Evolutionary conservation across 2,888 invertebrate genomes (phyloP).

Genomic region (Zaprionus obscuricornis): DNA sequence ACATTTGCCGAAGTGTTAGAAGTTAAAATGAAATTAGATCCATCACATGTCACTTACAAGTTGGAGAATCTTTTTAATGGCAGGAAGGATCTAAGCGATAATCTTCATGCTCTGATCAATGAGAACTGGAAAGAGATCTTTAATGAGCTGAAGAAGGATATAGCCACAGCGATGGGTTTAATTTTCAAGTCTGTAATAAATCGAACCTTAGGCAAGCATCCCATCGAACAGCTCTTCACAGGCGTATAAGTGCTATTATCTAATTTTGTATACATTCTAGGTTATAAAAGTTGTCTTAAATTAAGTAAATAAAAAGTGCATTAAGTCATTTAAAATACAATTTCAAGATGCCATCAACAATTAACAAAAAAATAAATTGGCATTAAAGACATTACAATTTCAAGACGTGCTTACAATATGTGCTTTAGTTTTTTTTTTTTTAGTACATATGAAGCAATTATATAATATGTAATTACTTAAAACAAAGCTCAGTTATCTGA

Average conservation of each 20-base stretch:
- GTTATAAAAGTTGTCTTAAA: too few relatives aligned
- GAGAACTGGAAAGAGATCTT: constrained; percentile 84
- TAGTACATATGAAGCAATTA: too few relatives aligned
- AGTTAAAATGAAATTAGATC: constrained; percentile 54
- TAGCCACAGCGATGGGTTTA: constrained; percentile 78
- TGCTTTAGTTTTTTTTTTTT: too few relatives aligned
- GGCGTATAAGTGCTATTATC: constrained; percentile 7
- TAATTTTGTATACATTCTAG: too few relatives aligned
- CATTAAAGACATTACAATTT: too few relatives aligned
- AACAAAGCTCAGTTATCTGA: too few relatives aligned
- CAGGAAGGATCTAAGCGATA: constrained; percentile 82
- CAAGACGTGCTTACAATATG: too few relatives aligned
- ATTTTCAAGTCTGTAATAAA: constrained; percentile 80
- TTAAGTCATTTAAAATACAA: too few relatives aligned
- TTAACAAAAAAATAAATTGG: too few relatives aligned
- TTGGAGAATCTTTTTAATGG: constrained; percentile 83
- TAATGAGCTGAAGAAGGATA: constrained; percentile 79
- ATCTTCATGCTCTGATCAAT: constrained; percentile 82
- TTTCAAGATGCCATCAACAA: constrained; percentile 19
- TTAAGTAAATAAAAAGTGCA: too few relatives aligned
- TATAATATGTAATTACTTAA: too few relatives aligned
- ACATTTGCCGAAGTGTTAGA: constrained; percentile 46
- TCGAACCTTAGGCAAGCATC: constrained; percentile 79
- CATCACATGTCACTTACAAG: constrained; percentile 54
- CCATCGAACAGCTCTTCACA: constrained; percentile 71